Evolutionary conservation across 2,888 invertebrate genomes (phyloP).

Genomic region (Ischnura elegans): DNA sequence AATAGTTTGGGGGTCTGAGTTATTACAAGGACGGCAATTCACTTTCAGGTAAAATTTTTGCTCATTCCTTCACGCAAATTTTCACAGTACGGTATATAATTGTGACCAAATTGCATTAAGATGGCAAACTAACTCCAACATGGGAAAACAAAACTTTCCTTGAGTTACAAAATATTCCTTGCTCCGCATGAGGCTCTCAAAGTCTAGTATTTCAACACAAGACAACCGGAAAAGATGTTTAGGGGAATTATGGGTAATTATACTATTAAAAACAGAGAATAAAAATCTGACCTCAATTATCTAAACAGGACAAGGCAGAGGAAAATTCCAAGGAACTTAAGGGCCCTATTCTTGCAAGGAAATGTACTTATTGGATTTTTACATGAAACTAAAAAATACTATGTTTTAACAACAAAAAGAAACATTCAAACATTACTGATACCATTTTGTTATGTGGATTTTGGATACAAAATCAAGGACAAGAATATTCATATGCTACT

Average conservation of each 20-base stretch:
- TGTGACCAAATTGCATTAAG: background rate
- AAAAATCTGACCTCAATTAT: background rate
- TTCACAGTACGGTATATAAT: too few species aligned
- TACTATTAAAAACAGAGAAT: background rate
- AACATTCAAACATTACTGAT: background rate
- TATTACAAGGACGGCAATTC: background rate
- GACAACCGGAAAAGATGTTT: background rate
- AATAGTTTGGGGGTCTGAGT: background rate
- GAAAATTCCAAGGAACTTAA: background rate
- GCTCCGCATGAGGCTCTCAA: background rate
- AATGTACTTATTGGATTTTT: too few species aligned
- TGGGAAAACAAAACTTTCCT: background rate
- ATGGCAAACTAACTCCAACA: too few species aligned
- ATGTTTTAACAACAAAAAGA: background rate
- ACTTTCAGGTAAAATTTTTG: background rate
- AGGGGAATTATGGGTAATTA: too few species aligned
- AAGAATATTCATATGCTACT: too few species aligned
- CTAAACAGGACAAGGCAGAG: background rate
- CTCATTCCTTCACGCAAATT: background rate
- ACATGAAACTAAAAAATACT: too few species aligned
- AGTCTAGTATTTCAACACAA: background rate
- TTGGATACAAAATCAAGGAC: too few species aligned
- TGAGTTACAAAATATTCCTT: background rate
- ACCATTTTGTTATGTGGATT: too few species aligned
- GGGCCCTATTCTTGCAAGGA: background rate